Conservation (phyloP, 2,888 invertebrate species). For the Microchrysa polita region DNA sequence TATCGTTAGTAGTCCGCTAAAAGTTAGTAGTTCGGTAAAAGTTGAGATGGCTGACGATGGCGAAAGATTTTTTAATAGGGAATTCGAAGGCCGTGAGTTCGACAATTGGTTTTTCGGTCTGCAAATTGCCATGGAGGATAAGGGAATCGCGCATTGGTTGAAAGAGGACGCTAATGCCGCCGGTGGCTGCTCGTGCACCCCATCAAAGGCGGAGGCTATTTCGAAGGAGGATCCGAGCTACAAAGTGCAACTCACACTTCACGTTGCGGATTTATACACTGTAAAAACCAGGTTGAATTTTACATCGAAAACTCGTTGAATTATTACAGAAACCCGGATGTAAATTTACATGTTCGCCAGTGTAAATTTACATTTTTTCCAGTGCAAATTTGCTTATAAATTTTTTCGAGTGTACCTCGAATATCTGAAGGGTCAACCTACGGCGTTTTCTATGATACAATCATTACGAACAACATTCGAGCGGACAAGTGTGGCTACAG, state of each 20-base stretch:
- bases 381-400: no score
- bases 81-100: background rate
- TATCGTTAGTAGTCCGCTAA: no score
- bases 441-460: background rate
- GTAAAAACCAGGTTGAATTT: no score
- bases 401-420: no score
- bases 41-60: background rate
- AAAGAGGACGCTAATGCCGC: background rate
- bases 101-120: slow-evolving; percentile 9
- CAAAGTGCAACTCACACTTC: background rate
- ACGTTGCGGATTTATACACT: slow-evolving; percentile 11
- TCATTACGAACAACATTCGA: background rate
- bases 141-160: background rate
- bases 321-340: no score
- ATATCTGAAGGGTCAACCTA: background rate
- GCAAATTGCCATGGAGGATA: background rate
- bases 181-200: background rate
- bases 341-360: no score
- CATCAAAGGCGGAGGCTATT: background rate
- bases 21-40: no score
- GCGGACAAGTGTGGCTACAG: no score
- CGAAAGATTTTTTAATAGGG: background rate
- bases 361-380: no score
- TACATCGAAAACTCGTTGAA: no score
- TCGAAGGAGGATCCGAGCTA: background rate